Conservation (phyloP, 2,888 invertebrate genomes). For the Euplagia quadripunctaria region DNA sequence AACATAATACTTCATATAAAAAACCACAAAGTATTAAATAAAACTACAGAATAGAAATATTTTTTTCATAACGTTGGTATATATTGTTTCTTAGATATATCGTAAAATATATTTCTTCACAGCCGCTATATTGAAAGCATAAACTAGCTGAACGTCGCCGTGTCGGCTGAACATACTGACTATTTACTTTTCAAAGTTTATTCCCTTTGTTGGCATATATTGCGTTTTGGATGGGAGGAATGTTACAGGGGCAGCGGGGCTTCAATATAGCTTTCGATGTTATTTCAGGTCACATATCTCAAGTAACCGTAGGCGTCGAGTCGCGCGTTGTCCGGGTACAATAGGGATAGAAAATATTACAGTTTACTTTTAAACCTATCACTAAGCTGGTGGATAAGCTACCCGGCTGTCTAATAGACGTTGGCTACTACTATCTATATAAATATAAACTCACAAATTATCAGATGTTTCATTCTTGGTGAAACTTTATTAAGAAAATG, state of each 20-base stretch:
- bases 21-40: slow-evolving; percentile 18
- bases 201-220: slow-evolving; percentile 35
- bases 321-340: not conserved
- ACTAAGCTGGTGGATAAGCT: not conserved
- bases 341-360: not conserved
- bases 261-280: not conserved
- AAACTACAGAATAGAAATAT: slow-evolving; percentile 20
- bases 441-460: no score
- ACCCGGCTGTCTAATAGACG: not conserved
- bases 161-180: slow-evolving; percentile 22
- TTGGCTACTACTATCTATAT: not conserved
- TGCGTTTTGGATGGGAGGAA: slow-evolving; percentile 32
- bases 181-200: slow-evolving; percentile 45
- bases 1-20: not conserved
- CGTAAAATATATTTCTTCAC: slow-evolving; percentile 23
- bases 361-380: not conserved
- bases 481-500: no score
- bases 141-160: slow-evolving; percentile 30
- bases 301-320: not conserved
- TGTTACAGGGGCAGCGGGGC: not conserved
- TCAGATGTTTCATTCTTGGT: no score
- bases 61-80: slow-evolving; percentile 16
- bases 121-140: slow-evolving; percentile 47
- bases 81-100: slow-evolving; percentile 30
- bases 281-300: not conserved